phyloP scores from a whole-genome alignment of 53 echinoderm and acorn worm genomes.

The Luidia sarsii region DNA sequence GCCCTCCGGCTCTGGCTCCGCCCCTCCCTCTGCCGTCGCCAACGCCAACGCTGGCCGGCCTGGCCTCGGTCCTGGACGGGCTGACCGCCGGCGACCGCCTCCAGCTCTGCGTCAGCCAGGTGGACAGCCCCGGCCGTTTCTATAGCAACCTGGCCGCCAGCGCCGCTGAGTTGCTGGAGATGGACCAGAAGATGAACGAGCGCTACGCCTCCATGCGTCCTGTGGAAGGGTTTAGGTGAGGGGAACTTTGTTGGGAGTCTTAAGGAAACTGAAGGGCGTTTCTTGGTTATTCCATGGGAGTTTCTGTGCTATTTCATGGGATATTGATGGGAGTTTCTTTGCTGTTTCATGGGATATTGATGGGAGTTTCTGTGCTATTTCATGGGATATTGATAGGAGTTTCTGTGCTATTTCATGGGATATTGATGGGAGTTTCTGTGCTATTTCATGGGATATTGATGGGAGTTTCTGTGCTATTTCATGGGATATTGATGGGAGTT shows the following conservation, averaged over 20 bases:
- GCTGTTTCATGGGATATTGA: too few relatives aligned
- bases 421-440: too few relatives aligned
- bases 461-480: too few relatives aligned
- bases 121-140: slow-evolving; percentile 47
- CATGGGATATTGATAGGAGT: too few relatives aligned
- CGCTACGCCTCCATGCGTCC: background rate
- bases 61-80: background rate
- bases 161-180: background rate
- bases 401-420: too few relatives aligned
- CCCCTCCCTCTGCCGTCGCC: background rate
- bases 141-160: slow-evolving; percentile 6
- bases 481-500: too few relatives aligned
- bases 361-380: too few relatives aligned
- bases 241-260: too few relatives aligned
- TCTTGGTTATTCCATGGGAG: too few relatives aligned
- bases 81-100: background rate
- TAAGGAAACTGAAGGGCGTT: background rate
- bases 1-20: background rate
- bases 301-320: too few relatives aligned
- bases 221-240: slow-evolving; percentile 19
- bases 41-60: background rate
- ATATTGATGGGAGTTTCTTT: too few relatives aligned
- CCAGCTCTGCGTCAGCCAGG: slow-evolving; percentile 28
- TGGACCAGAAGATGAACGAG: slow-evolving; percentile 2
- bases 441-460: too few relatives aligned